Base-by-base conservation (phyloP, 2,113 vertebrate species). In the Mirza zaza region DNA sequence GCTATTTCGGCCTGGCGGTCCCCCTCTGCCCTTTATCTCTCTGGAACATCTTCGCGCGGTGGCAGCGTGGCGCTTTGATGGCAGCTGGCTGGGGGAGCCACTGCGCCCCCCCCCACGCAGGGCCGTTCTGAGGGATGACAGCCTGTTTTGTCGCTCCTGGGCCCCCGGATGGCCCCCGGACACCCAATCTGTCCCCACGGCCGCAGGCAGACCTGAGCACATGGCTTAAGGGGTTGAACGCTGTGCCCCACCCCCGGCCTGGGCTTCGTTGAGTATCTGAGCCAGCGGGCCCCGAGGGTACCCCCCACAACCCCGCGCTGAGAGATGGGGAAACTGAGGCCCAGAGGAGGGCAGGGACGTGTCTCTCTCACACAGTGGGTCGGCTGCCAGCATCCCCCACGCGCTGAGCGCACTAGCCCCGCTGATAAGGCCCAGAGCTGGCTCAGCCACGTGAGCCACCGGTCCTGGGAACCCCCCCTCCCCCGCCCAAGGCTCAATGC, bases 1-100 rank as follows among this genome's bases (percentile, higher is more conserved):
- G 92, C 96, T 97, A 27, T 96, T 97, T 97, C 67, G 75, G 73
- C 79, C 70, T 17, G 14, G 85, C 76, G 85, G 97, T 61, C 32
- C 79, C 95, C 95, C 93, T 73, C 42, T 61, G 81, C 4, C 70
- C 67, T 97, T 97, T 96, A 92, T 98, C 97, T 98, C 84, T n/a
- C 94, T 91, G 90, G 76, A 96, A 92, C 92, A 92, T 95, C 97
- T 97, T 97, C 90, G 94, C 65, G 68, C 84, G 2, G 65, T 63
- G 36, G 76, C 67, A n/a, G 11, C 76, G 82, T 73, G n/a, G n/a
- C n/a, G 95, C 97, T 96, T 95, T 67, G 84, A 34, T 45, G 90
- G 94, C 5, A 2, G 63, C 8, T 32, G 42, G 71, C 25, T 7
- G 15, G 14, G n/a, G 52, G 32, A 17, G 42, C 21, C 2, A 15